phyloP scores from a whole-genome alignment of 30 jellyfish, hydroid and myxozoan species.

The Chironex yamaguchii region DNA sequence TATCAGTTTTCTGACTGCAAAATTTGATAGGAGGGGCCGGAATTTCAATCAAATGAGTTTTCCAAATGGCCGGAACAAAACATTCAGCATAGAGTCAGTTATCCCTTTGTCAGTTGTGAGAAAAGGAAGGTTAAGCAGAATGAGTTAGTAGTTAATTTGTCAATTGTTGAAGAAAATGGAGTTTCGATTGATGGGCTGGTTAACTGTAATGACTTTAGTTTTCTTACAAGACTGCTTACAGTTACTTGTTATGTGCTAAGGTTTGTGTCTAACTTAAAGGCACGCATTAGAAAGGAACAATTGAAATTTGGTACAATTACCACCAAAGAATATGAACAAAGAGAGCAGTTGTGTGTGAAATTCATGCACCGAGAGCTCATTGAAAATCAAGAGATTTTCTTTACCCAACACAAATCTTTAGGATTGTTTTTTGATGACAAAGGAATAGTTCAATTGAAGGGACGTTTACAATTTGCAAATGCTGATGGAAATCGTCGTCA shows the following conservation, averaged over 20 bases:
- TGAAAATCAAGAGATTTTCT: too few relatives aligned
- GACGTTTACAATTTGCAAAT: too few relatives aligned
- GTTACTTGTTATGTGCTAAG: background rate
- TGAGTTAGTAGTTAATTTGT: too few relatives aligned
- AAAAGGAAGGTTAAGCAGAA: too few relatives aligned
- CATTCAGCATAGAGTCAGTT: background rate
- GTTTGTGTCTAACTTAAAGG: background rate
- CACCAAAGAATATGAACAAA: too few relatives aligned
- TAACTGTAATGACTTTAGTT: too few relatives aligned
- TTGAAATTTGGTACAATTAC: background rate
- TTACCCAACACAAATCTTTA: too few relatives aligned
- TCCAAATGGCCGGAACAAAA: background rate
- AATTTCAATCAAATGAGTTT: background rate
- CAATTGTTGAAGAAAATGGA: too few relatives aligned
- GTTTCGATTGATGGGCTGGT: too few relatives aligned
- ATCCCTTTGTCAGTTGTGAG: conserved; percentile 29
- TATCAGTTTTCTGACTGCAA: background rate
- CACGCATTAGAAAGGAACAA: background rate
- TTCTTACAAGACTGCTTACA: too few relatives aligned
- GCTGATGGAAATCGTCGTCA: background rate
- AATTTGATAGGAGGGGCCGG: conserved; percentile 8
- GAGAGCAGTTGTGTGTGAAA: too few relatives aligned
- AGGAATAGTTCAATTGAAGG: background rate
- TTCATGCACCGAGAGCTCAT: too few relatives aligned
- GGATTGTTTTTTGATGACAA: background rate